Base-by-base conservation (phyloP, 2,113 vertebrate species). In the Nyctibius bracteatus region DNA sequence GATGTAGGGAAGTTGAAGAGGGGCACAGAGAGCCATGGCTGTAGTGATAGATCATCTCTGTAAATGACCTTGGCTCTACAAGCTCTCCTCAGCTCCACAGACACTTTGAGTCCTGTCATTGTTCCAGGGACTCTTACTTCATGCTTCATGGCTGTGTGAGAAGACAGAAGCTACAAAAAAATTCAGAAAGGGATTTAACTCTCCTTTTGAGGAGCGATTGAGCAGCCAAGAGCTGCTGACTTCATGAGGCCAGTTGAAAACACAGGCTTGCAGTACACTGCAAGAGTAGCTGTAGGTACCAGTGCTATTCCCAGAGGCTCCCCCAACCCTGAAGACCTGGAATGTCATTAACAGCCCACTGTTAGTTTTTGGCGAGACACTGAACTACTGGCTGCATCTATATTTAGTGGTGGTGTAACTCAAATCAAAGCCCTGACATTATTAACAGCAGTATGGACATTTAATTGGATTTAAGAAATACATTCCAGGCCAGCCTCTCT, bases 371-470 rank as follows among this genome's bases (percentile, higher is more conserved):
- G 70, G 28, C 0, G 1, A 92, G 73, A 41, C 0, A 9, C 46
- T 54, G 68, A 74, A 24, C 59, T 92, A 39, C 35, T 62, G 67
- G 18, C 62, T 86, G 16, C 7, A 9, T 90, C 86, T 86, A 47
- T 95, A 61, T 80, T 94, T 96, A 86, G 75, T 65, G 30, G 43
- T 75, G 31, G 23, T 83, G 75, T 65, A 83, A 94, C 58, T 92
- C 39, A 86, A 86, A 86, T 75, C 86, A 92, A 82, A 94, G 52
- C 21, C 39, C 33, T 75, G 83, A 67, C 9, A 2, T 73, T 90
- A 86, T 90, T 86, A 83, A 82, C 80, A 73, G 41, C 79, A 80
- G 66, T 0, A 5, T 22, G 58, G 54, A 65, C 77, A 24, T 77
- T 54, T 86, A 80, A 77, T 49, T 66, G 5, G 37, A 35, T 80